These are phyloP conservation scores for Tachina lurida DNA, from an alignment of 2,888 invertebrate species.

Conservation along the genomic window DNA sequence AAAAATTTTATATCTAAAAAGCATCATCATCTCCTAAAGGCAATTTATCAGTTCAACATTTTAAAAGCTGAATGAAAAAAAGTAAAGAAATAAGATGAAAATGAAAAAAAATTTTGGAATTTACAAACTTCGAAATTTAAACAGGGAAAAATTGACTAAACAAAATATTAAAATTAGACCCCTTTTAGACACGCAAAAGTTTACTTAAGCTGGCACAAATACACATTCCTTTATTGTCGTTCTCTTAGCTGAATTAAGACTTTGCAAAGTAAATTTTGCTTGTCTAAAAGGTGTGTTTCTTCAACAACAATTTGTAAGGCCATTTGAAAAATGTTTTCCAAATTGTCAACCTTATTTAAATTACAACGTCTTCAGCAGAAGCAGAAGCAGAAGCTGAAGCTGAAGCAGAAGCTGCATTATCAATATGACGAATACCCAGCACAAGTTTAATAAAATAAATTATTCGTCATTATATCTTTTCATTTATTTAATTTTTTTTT, in stretches of 20 bases:
- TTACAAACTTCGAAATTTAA: conserved; percentile 14
- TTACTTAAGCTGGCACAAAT: no score
- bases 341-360: conserved; percentile 29
- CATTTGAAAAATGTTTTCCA: conserved; percentile 21
- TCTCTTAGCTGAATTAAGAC: no score
- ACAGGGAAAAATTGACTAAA: neutral
- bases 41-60: conserved; percentile 17
- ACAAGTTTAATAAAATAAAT: conserved; percentile 7
- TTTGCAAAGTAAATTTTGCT: no score
- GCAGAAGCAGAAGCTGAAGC: neutral
- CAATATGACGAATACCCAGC: neutral
- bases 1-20: no score
- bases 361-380: neutral
- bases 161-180: no score
- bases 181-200: no score
- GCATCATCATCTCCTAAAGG: neutral
- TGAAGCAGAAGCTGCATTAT: neutral
- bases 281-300: no score
- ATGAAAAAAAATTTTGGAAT: neutral
- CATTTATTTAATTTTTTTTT: neutral
- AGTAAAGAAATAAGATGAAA: neutral
- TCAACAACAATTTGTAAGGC: conserved; percentile 25
- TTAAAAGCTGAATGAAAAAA: neutral
- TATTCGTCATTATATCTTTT: conserved; percentile 28
- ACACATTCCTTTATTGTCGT: no score